Conservation (phyloP, 1,140 invertebrate species). For the Stegodyphus dumicola region DNA sequence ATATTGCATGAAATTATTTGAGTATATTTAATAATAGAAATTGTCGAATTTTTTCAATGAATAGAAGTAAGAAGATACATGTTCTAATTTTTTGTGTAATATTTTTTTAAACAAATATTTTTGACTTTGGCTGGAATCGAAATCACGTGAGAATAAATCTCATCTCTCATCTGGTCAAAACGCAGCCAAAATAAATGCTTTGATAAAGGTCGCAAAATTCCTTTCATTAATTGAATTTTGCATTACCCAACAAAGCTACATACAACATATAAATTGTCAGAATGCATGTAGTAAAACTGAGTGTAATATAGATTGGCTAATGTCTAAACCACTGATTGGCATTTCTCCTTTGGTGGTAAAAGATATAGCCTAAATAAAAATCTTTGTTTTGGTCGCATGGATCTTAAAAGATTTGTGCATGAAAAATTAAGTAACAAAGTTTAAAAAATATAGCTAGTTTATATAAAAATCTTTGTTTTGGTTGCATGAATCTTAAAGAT, state of each 20-base stretch:
- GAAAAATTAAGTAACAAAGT: no score
- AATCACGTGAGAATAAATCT: no score
- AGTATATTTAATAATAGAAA: no score
- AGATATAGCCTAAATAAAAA: slow-evolving; percentile 33
- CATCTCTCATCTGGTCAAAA: neutral
- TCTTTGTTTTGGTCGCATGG: slow-evolving; percentile 50
- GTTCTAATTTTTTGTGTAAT: no score
- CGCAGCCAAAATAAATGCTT: neutral
- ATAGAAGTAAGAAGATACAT: no score
- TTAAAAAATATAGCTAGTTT: no score
- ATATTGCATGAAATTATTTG: no score
- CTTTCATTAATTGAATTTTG: neutral
- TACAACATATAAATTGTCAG: no score
- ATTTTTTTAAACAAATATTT: no score
- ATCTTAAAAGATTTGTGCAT: slow-evolving; percentile 44
- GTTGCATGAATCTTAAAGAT: slow-evolving; percentile 39
- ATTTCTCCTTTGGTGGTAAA: slow-evolving; percentile 5
- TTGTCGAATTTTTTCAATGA: no score
- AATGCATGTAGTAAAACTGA: no score
- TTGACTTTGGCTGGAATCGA: no score
- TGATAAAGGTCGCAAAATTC: neutral
- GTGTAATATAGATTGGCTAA: neutral
- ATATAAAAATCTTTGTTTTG: slow-evolving; percentile 42
- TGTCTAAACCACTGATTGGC: slow-evolving; percentile 23
- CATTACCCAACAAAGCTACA: neutral